Conservation (phyloP, 2,888 invertebrate species). For the Ennomos quercinarius region DNA sequence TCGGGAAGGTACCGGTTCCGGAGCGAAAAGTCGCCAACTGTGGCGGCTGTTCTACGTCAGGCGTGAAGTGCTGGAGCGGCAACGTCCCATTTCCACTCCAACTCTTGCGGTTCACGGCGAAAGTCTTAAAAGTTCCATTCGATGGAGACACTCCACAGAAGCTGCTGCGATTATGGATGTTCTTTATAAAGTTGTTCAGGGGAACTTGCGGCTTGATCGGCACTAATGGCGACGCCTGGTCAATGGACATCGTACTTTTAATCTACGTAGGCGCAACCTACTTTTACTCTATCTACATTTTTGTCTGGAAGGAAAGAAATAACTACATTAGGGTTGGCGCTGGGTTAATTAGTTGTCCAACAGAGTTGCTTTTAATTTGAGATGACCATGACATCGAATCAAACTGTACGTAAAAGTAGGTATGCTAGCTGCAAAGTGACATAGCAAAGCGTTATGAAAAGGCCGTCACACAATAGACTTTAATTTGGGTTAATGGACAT, state of each 20-base stretch:
- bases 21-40: constrained; percentile 80
- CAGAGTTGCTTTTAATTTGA: constrained; percentile 63
- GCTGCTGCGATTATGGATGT: constrained; percentile 83
- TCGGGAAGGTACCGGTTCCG: constrained; percentile 81
- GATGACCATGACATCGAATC: constrained; percentile 53
- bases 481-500: constrained; percentile 72
- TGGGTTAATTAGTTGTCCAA: constrained; percentile 54
- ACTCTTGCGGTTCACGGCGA: constrained; percentile 82
- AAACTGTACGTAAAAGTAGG: constrained; percentile 47
- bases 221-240: constrained; percentile 82
- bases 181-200: constrained; percentile 83
- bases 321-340: constrained; percentile 55
- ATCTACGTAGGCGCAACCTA: constrained; percentile 65
- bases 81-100: constrained; percentile 84
- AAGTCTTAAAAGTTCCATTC: constrained; percentile 80
- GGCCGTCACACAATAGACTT: constrained; percentile 61
- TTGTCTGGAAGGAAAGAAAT: constrained; percentile 78
- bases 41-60: constrained; percentile 70
- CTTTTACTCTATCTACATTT: constrained; percentile 78
- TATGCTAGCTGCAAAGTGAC: constrained; percentile 54
- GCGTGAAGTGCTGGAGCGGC: constrained; percentile 78
- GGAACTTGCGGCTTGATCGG: constrained; percentile 81
- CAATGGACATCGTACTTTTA: constrained; percentile 81
- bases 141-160: constrained; percentile 82
- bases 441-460: constrained; percentile 63